Conservation (phyloP, 64 coral and sea anemone genomes). For the Orbicella faveolata region DNA sequence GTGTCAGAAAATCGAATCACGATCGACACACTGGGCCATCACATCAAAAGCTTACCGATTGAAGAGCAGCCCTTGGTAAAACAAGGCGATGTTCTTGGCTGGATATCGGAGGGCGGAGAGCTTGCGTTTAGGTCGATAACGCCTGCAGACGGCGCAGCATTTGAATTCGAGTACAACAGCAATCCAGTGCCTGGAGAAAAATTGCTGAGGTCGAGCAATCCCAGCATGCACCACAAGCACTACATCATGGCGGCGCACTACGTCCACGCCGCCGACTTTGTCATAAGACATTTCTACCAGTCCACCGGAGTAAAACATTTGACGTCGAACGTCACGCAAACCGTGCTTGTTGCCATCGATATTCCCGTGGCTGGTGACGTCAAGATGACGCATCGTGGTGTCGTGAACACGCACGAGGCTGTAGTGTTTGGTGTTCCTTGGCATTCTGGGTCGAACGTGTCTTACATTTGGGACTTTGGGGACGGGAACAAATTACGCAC, state of each 20-base stretch:
- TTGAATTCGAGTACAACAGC: slow-evolving; percentile 51
- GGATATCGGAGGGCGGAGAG: slow-evolving; percentile 48
- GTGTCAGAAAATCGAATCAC: slow-evolving; percentile 51
- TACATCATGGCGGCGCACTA: slow-evolving; percentile 81
- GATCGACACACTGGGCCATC: slow-evolving; percentile 57
- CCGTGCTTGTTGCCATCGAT: slow-evolving; percentile 35
- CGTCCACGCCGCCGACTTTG: slow-evolving; percentile 68
- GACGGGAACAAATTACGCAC: slow-evolving; percentile 46
- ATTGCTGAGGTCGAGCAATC: slow-evolving; percentile 36
- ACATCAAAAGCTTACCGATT: slow-evolving; percentile 52
- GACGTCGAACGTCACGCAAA: slow-evolving; percentile 70
- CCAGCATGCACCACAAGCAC: slow-evolving; percentile 39
- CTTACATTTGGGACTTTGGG: slow-evolving; percentile 84
- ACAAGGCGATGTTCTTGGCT: slow-evolving; percentile 78
- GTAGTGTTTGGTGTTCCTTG: slow-evolving; percentile 54
- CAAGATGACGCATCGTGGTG: slow-evolving; percentile 37
- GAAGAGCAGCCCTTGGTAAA: slow-evolving; percentile 42
- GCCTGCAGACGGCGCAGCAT: slow-evolving; percentile 9
- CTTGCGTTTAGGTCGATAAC: slow-evolving; percentile 54
- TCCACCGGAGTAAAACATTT: slow-evolving; percentile 60
- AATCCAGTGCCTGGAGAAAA: slow-evolving; percentile 30
- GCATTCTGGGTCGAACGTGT: slow-evolving; percentile 69
- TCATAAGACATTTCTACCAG: slow-evolving; percentile 55
- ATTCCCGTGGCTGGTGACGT: slow-evolving; percentile 63
- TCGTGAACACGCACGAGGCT: slow-evolving; percentile 61